Base-by-base conservation (phyloP, 2,888 invertebrate genomes). In the Ecdyonurus torrentis region DNA sequence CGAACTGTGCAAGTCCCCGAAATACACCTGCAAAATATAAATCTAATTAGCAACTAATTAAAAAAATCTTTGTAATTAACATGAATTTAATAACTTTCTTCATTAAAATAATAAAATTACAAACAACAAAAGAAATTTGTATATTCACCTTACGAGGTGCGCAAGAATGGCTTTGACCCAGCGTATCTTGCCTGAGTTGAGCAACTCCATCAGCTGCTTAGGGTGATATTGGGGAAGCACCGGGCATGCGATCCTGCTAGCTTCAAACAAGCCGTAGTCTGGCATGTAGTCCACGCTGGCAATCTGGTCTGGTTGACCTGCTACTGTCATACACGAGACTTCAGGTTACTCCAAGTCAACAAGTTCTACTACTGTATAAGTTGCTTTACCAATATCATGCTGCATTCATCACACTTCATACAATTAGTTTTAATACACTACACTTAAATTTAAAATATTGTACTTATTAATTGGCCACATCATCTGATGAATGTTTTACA, bases 191-290 rank as follows among this genome's bases (percentile, higher is more conserved):
- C 99, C 99, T 62, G 96, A 97, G 77, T 98, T 98, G 25, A 99
- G 80, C 52, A 99, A 77, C 72, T 99, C 99, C 91, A 99, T 97
- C 50, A 99, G 78, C 71, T 98, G 98, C 71, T 97, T 97, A 0
- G 99, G 99, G 77, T 99, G 99, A 74, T 99, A 99, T 71, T 99
- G 99, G 0, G 99, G 99, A 65, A 99, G 77, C 55, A 98, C 96
- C 0, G 98, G 98, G 70, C 95, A 98, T 0, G 97, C 96, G 72
- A 97, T 90, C 66, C 96, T 83, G 2, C 96, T 93, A 0, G 98
- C 97, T 76, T 99, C 98, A 75, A 99, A 99, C 61, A 99, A 76
- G 0, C 94, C 94, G 71, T 91, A 92, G 75, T 92, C 92, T 0
- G 91, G 91, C 89, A 93, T 89, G 72, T 91, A 91, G 73, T 91